Percentiles rank a stretch among this genome's conserved stretches.
These are phyloP conservation scores for Callitettix versicolor DNA, from an alignment of 1,140 invertebrate genomes.

Conservation along the genomic window DNA sequence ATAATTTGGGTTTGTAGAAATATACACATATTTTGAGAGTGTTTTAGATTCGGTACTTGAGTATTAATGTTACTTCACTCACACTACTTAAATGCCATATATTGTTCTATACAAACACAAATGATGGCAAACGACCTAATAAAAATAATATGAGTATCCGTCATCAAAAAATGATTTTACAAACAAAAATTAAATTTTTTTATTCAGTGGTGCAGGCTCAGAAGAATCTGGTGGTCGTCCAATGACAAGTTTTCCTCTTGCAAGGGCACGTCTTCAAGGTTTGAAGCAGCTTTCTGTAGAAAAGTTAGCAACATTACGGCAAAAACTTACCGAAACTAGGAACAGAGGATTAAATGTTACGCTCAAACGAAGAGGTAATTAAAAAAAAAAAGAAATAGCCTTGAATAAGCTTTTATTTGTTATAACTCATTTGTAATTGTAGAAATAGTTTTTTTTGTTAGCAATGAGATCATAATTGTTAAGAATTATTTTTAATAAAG, in stretches of 20 bases:
- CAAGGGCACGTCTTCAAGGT: slow-evolving; percentile 46
- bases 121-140: too few relatives aligned
- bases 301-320: slow-evolving; percentile 49
- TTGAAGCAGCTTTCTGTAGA: slow-evolving; percentile 54
- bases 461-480: neutral
- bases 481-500: neutral
- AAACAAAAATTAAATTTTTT: too few relatives aligned
- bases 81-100: too few relatives aligned
- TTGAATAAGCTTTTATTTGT: neutral
- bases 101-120: too few relatives aligned
- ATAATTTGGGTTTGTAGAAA: too few relatives aligned
- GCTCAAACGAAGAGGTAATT: slow-evolving; percentile 11
- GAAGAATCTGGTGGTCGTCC: slow-evolving; percentile 19
- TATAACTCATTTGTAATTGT: too few relatives aligned
- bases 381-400: too few relatives aligned
- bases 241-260: slow-evolving; percentile 36
- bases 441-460: neutral
- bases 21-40: too few relatives aligned
- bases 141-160: too few relatives aligned
- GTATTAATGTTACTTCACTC: too few relatives aligned
- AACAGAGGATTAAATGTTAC: slow-evolving; percentile 25
- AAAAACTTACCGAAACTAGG: slow-evolving; percentile 47
- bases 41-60: too few relatives aligned
- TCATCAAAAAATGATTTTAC: too few relatives aligned
- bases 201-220: neutral